Base-by-base conservation (phyloP, 2,113 vertebrate genomes). In the Anguilla rostrata region DNA sequence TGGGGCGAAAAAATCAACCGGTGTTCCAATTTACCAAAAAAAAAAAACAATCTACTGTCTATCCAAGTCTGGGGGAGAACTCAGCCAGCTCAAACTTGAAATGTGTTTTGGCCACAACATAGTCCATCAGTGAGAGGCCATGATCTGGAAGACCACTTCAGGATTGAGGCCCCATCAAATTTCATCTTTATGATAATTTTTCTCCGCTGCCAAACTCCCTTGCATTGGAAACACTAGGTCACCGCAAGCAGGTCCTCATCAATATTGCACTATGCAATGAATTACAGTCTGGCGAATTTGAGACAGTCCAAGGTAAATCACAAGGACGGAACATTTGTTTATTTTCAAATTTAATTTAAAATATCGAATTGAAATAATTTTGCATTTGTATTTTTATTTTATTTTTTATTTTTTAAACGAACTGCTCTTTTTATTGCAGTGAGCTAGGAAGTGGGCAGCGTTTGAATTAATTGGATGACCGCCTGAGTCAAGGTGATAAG, bases 401-500 rank as follows among this genome's bases (percentile, higher is more conserved):
- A 26, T 39, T 15, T 22, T 63, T 34, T 60, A 16, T 83, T 29
- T 26, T 83, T 29, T 1, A 3, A 39, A 39, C 14, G 1, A 40
- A 46, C 43, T 46, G 43, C 43, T 46, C 18, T 2, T 22, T 63
- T 22, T 46, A 71, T n/a, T 78, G n/a, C 63, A 29, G 94, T 90
- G 79, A 84, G 91, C 90, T 85, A 85, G 79, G 86, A 66, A 26
- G 2, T 75, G 66, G 66, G 80, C 85, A 86, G 0, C 9, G 89
- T 90, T 85, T 0, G 3, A 91, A 82, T 86, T 89, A 81, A 22
- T 34, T 86, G 90, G 89, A 63, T 87, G 71, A 83, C 29, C 88
- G 88, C 80, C 53, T 85, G 60, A 81, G 85, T 91, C 75, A 82
- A 89, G 84, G 88, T 87, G 84, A 88, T 84, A 91, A 75, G 88